Base-by-base conservation (phyloP, 2,113 vertebrate genomes). In the Lamprologus lemairii region DNA sequence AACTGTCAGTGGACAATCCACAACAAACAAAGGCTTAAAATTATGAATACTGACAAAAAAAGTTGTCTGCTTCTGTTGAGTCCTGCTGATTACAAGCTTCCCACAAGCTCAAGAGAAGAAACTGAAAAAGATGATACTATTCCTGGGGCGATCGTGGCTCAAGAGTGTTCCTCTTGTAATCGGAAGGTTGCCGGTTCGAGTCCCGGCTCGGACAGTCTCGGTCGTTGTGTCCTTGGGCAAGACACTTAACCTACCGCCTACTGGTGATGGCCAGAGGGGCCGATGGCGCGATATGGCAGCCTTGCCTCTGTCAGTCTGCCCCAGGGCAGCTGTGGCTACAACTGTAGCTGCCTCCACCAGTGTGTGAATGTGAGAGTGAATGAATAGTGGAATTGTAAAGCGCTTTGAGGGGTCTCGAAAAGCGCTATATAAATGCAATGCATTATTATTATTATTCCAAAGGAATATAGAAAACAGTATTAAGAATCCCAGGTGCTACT, bases 371-470 rank as follows among this genome's bases (percentile, higher is more conserved):
- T n/a, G n/a, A n/a, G n/a, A n/a, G n/a, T n/a, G n/a, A 40, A 42
- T 42, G 40, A 42, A 42, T 42, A 42, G 11, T 42, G 40, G 11
- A 1, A 42, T 42, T 42, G 11, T 42, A 42, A 42, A 42, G 40
- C 0, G 3, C 11, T 42, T 42, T 45, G 42, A 45, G 42, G 13
- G 1, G 13, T 45, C 42, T 16, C 1, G 1, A 45, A 45, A 45
- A 45, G 42, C 42, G 6, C 42, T 45, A 7, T 16, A 16, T 45
- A 45, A 45, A 45, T 45, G 42, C 13, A 45, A 45, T 45, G 0
- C 42, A 45, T 45, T 6, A 45, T 42, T 42, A 40, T 40, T 40
- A 40, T 14, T 45, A 45, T 45, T 42, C 80, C 21, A 58, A 81
- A 58, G 57, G 12, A 7, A 49, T 23, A 58, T 6, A 16, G n/a